A percentile compares a stretch with the other conserved stretches of the same genome.
Conservation (phyloP, 1,140 invertebrate species). For the Portunus trituberculatus region DNA sequence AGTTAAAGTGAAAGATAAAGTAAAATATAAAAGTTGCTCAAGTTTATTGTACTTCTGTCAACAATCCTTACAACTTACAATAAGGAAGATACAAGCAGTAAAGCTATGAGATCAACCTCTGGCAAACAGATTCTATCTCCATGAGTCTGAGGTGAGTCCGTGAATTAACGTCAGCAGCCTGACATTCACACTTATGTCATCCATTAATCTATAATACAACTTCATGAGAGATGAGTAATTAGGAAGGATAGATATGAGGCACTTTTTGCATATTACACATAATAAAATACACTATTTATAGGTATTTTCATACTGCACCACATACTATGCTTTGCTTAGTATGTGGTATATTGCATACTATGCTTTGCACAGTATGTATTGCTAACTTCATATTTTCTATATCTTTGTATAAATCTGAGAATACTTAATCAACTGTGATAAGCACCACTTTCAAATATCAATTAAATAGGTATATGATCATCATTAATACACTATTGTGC, state of each 20-base stretch:
- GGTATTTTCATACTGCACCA: not conserved
- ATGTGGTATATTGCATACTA: not conserved
- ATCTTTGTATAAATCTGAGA: too few species aligned
- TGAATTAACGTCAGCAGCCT: conserved; percentile 74
- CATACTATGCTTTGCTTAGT: not conserved
- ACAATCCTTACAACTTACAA: conserved; percentile 76
- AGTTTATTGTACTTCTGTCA: conserved; percentile 75
- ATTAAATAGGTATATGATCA: conserved; percentile 7
- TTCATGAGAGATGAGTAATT: conserved; percentile 56
- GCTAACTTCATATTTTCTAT: too few species aligned
- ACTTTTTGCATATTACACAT: conserved; percentile 49
- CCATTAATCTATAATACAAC: conserved; percentile 56
- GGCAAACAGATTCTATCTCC: conserved; percentile 71
- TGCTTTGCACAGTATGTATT: too few species aligned
- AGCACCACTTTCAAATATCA: not conserved
- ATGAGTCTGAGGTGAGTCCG: conserved; percentile 72
- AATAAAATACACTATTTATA: not conserved
- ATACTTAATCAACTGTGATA: too few species aligned
- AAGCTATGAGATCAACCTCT: conserved; percentile 75
- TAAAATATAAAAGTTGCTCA: conserved; percentile 67
- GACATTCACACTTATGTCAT: conserved; percentile 64
- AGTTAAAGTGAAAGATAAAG: not conserved
- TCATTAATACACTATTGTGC: not conserved
- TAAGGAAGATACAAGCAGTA: conserved; percentile 76
- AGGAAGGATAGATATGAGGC: conserved; percentile 63